Base-by-base conservation (phyloP, 2,888 invertebrate genomes). In the Gastracanthus pulcherrimus region DNA sequence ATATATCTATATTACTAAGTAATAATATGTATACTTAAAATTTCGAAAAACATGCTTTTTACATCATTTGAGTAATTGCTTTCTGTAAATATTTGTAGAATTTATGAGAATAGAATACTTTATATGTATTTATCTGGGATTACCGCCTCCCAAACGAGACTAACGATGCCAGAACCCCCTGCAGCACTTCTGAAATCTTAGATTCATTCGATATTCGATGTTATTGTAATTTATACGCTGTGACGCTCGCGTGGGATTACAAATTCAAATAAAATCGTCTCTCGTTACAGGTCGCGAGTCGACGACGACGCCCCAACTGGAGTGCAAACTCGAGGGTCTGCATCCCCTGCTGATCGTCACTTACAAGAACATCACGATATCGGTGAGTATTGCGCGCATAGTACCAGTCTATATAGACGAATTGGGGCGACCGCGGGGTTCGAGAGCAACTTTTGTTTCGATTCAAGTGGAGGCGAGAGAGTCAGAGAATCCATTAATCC, bases 311-410 rank as follows among this genome's bases (percentile, higher is more conserved):
- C 81, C 81, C n/a, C 81, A 76, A 11, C 76, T 34, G 48, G 90
- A 90, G 79, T 92, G 92, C 83, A 90, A 88, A 81, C 87, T 92
- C 81, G 92, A 92, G 82, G 90, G 91, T 58, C 87, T 92, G 16
- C 92, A 92, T 74, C 91, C 92, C 0, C 89, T 92, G 77, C 88
- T 92, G 78, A 89, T 92, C 82, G 89, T 92, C 83, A 92, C 92
- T 36, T 92, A 92, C 87, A 92, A 91, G 85, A 92, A 92, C 78
- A 89, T 92, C 83, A 91, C 92, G 76, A 88, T 92, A 86, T 90
- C 90, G 84, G 92, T 92, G 84, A 90, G 89, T 87, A 84, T 58
- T 60, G 26, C 51, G 1, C 36, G 70, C 58, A 66, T 77, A 48
- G n/a, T n/a, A n/a, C n/a, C n/a, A n/a, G n/a, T n/a, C n/a, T n/a